Conservation (phyloP, 2,113 vertebrate genomes). For the Gallinago undulata region DNA sequence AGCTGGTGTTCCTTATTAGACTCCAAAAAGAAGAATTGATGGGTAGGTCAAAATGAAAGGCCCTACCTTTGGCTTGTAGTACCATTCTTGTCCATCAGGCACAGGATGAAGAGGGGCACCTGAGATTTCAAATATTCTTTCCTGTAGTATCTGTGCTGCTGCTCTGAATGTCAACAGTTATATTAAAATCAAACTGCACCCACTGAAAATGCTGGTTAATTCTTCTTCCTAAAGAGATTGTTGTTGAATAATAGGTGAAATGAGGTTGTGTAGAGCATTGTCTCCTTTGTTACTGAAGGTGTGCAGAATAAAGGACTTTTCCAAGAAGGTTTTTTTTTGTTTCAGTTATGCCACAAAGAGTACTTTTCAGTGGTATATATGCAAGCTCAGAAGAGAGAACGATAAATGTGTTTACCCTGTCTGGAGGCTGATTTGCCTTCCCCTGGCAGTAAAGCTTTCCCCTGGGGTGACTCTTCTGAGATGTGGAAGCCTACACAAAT, state of each 20-base stretch:
- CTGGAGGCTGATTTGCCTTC: background rate
- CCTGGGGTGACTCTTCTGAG: background rate
- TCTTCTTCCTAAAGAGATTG: background rate
- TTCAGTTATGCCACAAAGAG: background rate
- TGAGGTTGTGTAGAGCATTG: fast-evolving
- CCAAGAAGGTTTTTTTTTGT: too few species aligned
- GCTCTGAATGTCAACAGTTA: background rate
- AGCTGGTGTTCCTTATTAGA: background rate
- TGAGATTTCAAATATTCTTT: background rate
- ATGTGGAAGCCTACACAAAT: background rate
- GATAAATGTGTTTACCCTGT: background rate
- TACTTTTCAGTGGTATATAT: background rate
- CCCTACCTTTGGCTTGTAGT: background rate
- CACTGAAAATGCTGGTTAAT: background rate
- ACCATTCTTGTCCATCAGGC: background rate
- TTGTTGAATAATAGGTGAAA: background rate
- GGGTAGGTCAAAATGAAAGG: background rate
- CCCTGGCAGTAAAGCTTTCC: background rate
- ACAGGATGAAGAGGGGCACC: background rate
- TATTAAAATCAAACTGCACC: background rate
- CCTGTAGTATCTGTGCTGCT: background rate
- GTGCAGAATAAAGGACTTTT: background rate
- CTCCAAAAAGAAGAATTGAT: background rate
- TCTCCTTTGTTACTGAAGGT: background rate
- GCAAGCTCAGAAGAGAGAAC: background rate